Evolutionary conservation across 2,888 invertebrate genomes (phyloP).

Genomic region (Dioctria rufipes): DNA sequence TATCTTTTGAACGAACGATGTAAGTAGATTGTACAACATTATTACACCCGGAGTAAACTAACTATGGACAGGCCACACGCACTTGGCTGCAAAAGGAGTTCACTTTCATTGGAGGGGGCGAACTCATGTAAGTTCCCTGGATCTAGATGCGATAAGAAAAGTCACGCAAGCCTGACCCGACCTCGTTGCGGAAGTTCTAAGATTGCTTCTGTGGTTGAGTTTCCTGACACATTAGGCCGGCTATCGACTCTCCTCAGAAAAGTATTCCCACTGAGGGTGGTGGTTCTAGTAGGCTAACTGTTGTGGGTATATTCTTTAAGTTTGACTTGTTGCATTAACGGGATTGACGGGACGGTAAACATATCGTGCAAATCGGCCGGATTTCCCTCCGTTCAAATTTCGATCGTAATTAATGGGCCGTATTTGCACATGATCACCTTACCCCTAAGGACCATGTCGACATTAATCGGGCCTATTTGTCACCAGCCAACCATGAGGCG

Average conservation of each 20-base stretch:
- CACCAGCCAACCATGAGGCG: conserved; percentile 41
- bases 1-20: too few species aligned
- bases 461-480: conserved; percentile 46
- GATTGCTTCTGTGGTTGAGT: neutral
- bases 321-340: conserved; percentile 40
- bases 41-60: neutral
- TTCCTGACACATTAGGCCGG: neutral
- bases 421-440: conserved; percentile 57
- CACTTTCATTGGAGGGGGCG: neutral
- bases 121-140: conserved; percentile 4
- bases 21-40: too few species aligned
- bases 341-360: conserved; percentile 27
- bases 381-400: conserved; percentile 31
- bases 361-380: conserved; percentile 28
- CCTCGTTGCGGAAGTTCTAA: neutral
- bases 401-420: conserved; percentile 54
- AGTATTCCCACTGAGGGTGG: neutral
- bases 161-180: conserved; percentile 20
- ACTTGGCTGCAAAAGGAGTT: neutral
- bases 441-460: conserved; percentile 45
- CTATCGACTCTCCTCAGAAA: neutral
- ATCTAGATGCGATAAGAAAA: conserved; percentile 22
- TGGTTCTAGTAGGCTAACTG: neutral
- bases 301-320: neutral
- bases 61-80: neutral